Evolutionary conservation across 2,797 vertebrate species (phyloP).

Genomic region (Onychomys torridus): DNA sequence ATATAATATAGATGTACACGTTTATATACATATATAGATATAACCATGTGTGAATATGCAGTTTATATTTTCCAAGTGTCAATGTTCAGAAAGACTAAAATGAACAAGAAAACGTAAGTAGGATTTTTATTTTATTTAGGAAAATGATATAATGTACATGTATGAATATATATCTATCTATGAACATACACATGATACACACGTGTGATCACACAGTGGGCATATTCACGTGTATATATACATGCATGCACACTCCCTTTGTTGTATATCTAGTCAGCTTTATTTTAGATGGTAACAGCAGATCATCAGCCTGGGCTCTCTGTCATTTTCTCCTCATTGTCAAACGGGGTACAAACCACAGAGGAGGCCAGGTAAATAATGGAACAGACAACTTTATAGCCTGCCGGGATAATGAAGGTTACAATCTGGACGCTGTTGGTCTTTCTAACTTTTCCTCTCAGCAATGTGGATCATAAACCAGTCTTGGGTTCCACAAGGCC

Average conservation of each 20-base stretch:
- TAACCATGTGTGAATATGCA: background rate
- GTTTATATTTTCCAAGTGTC: background rate
- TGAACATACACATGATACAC: too few species aligned
- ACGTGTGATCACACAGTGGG: too few species aligned
- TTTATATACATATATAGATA: background rate
- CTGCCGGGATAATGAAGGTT: background rate
- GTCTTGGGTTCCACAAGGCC: background rate
- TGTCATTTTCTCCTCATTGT: background rate
- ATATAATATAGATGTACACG: background rate
- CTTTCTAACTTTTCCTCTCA: background rate
- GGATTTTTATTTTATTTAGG: background rate
- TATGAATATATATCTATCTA: background rate
- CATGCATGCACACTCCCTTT: background rate
- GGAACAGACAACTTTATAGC: background rate
- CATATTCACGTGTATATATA: background rate
- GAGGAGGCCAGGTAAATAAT: background rate
- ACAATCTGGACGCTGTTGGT: background rate
- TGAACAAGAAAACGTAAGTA: background rate
- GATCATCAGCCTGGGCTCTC: background rate
- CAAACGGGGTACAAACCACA: rapidly evolving
- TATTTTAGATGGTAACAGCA: background rate
- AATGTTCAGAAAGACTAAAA: background rate
- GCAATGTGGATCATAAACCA: background rate
- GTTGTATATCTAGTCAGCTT: background rate
- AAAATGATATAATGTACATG: background rate